Percentiles rank a stretch among this genome's conserved stretches.
phyloP scores from a whole-genome alignment of 2,113 vertebrate species.

The Hippoglossus stenolepis region DNA sequence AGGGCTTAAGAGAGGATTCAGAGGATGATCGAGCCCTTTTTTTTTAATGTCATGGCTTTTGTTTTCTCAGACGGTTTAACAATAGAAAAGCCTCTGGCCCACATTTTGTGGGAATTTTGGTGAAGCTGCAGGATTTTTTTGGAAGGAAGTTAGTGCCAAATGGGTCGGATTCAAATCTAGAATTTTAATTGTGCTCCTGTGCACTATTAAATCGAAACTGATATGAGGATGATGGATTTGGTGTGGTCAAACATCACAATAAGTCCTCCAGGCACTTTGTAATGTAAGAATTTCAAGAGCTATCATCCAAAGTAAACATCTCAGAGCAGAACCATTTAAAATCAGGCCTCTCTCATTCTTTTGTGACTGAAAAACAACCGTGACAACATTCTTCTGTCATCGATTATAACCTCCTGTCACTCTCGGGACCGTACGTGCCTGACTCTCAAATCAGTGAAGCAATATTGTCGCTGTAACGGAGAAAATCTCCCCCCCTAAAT shows the following conservation, averaged over 20 bases:
- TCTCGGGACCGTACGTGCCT: constrained; percentile 20
- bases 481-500: no score
- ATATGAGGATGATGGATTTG: no score
- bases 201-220: background rate
- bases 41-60: background rate
- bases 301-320: no score
- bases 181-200: background rate
- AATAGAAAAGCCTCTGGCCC: constrained; percentile 7
- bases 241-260: no score
- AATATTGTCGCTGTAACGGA: background rate
- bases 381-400: background rate
- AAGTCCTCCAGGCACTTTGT: no score
- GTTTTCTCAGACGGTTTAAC: constrained; percentile 32
- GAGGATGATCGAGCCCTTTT: constrained; percentile 3
- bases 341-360: background rate
- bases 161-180: background rate
- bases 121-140: constrained; percentile 18
- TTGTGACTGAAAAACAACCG: background rate
- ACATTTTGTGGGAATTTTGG: constrained; percentile 2
- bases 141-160: background rate
- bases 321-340: background rate
- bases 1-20: constrained; percentile 46
- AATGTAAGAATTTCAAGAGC: no score
- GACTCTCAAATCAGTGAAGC: constrained; percentile 9
- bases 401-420: background rate